phyloP scores from a whole-genome alignment of 2,888 invertebrate genomes.

The Zaprionus obscuricornis region DNA sequence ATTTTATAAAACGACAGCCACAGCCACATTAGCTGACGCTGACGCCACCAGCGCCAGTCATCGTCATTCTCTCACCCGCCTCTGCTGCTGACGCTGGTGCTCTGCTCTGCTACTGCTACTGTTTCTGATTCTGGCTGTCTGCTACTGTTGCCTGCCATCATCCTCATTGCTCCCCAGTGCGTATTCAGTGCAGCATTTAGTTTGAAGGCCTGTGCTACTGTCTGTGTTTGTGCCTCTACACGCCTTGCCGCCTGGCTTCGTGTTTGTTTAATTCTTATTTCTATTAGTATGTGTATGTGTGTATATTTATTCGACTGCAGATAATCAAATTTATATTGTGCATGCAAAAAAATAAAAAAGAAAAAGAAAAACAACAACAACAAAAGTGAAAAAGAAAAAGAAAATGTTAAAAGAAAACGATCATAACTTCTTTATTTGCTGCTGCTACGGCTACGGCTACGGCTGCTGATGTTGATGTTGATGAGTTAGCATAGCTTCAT shows the following conservation, averaged over 20 bases:
- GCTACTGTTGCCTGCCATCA: too few relatives aligned
- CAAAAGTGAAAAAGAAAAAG: conserved; percentile 36
- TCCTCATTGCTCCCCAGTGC: conserved; percentile 28
- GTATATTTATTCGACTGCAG: conserved; percentile 57
- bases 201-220: conserved; percentile 33
- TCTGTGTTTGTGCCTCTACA: too few relatives aligned
- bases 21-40: conserved; percentile 59
- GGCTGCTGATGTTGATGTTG: conserved; percentile 30
- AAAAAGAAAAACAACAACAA: conserved; percentile 23
- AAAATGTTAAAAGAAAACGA: conserved; percentile 54
- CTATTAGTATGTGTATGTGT: conserved; percentile 54
- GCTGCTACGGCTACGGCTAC: too few relatives aligned
- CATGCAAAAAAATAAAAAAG: conserved; percentile 47
- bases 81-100: conserved; percentile 42
- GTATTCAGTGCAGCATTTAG: conserved; percentile 49
- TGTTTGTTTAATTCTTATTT: conserved; percentile 42
- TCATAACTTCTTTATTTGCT: too few relatives aligned
- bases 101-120: conserved; percentile 21
- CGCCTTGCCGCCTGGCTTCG: conserved; percentile 25
- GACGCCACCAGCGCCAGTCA: conserved; percentile 63
- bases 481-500: conserved; percentile 50
- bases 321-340: conserved; percentile 75
- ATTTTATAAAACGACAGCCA: conserved; percentile 60
- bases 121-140: conserved; percentile 36
- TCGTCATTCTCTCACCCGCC: conserved; percentile 59